Conservation (phyloP, 2,113 vertebrate genomes). For the Grantiella picta region DNA sequence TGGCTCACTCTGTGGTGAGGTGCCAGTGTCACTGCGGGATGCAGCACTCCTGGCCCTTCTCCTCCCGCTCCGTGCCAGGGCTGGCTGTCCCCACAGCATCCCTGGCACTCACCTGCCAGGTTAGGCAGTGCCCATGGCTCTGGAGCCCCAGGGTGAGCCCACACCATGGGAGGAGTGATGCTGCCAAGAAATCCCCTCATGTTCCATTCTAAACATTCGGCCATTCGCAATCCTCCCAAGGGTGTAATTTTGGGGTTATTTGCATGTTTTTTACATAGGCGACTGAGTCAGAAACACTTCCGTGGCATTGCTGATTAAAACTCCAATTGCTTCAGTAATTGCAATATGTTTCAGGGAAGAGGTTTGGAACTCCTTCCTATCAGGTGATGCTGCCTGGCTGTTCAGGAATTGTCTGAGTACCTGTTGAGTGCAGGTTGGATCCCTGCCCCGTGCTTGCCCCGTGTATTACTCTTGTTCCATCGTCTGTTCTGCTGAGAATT, state of each 20-base stretch:
- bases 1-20: rapidly evolving
- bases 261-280: not conserved
- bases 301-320: constrained; percentile 21
- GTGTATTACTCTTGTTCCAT: rapidly evolving
- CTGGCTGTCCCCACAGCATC: too few relatives aligned
- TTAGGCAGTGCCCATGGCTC: not conserved
- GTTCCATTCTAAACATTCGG: rapidly evolving
- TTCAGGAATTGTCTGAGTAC: not conserved
- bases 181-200: not conserved
- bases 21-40: rapidly evolving
- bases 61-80: rapidly evolving
- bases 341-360: constrained; percentile 39
- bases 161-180: rapidly evolving
- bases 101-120: rapidly evolving
- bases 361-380: not conserved
- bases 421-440: not conserved
- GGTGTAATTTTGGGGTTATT: not conserved
- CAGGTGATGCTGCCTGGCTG: not conserved
- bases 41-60: not conserved
- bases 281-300: not conserved
- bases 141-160: not conserved
- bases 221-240: rapidly evolving
- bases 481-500: not conserved
- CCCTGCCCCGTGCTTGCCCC: not conserved
- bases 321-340: constrained; percentile 11